Percentiles rank a stretch among this genome's conserved stretches.
Evolutionary conservation across 2,888 invertebrate genomes (phyloP).

Genomic region (Orthosia gothica): DNA sequence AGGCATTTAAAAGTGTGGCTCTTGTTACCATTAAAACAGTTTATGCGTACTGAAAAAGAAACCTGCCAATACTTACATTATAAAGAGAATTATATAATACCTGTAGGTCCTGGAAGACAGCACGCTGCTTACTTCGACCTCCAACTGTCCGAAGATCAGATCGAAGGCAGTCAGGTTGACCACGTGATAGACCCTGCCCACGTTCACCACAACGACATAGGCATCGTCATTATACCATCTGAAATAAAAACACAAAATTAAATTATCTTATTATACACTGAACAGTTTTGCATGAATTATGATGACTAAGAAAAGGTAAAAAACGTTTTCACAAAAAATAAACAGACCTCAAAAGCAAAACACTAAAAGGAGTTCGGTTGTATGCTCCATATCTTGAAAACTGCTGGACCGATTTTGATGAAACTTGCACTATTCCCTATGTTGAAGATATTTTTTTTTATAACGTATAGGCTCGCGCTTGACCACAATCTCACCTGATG

Average conservation of each 20-base stretch:
- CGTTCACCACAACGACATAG: slow-evolving; percentile 91
- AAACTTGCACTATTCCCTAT: no score
- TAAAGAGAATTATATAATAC: slow-evolving; percentile 75
- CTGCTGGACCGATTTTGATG: no score
- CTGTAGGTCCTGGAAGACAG: slow-evolving; percentile 88
- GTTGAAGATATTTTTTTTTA: no score
- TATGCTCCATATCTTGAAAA: no score
- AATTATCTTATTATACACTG: not conserved
- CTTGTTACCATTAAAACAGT: not conserved
- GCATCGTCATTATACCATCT: slow-evolving; percentile 88
- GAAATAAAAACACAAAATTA: not conserved
- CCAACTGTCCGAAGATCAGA: slow-evolving; percentile 88
- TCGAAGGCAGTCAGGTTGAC: slow-evolving; percentile 91
- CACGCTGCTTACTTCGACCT: slow-evolving; percentile 90
- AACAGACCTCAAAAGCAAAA: no score
- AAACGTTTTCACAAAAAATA: no score
- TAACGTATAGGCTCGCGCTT: no score
- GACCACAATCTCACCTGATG: no score
- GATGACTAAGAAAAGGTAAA: no score
- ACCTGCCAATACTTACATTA: not conserved
- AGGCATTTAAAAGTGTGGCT: no score
- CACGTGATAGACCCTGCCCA: slow-evolving; percentile 87
- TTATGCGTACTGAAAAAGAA: not conserved
- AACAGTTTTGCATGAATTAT: no score
- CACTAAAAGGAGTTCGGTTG: no score